Evolutionary conservation across 2,797 vertebrate species (phyloP), one percentile per base, ranked within the genome.

Genomic region (Huso huso): DNA sequence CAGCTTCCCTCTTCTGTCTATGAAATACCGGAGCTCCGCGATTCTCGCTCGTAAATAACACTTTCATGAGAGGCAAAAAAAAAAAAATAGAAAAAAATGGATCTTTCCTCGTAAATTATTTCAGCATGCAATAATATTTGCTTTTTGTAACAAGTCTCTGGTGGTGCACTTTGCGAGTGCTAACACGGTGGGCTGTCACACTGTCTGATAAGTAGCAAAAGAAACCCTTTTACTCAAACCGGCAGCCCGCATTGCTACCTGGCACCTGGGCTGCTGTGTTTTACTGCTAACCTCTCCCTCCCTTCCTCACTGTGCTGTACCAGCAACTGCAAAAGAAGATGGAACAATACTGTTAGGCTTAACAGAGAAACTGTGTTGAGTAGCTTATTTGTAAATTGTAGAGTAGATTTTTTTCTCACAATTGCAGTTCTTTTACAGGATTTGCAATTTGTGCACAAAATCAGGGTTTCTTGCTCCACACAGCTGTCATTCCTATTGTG

Each of bases 81-180:
- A 81, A 75, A 81, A 80, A 79, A 86, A 79, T 84, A 88, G 83
- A 86, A 88, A 83, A 82, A 88, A 87, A 86, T 89, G 88, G 88
- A 88, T 90, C 89, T 90, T 87, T 84, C 80, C 82, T 90, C 86
- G 90, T 93, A 94, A 93, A 93, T 94, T 90, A 93, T 90, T 87
- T 86, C 87, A 88, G 84, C 82, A 82, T 91, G 88, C 83, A 86
- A 94, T 95, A 96, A 87, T 87, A 87, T 89, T 88, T 89, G 85
- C 78, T 82, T 85, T 85, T 81, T 81, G 79, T 80, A 88, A 88
- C 68, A 75, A 88, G 83, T 82, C 86, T 82, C 84, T 79, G 88
- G 89, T 88, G 91, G 89, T 89, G 86, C 88, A 89, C 91, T 90
- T 83, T 75, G 75, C 85, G 83, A 88, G 83, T 87, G 83, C 86